Evolutionary conservation across 1,140 invertebrate genomes (phyloP), one percentile per base, ranked within the genome.

Genomic region (Gryon sp.): DNA sequence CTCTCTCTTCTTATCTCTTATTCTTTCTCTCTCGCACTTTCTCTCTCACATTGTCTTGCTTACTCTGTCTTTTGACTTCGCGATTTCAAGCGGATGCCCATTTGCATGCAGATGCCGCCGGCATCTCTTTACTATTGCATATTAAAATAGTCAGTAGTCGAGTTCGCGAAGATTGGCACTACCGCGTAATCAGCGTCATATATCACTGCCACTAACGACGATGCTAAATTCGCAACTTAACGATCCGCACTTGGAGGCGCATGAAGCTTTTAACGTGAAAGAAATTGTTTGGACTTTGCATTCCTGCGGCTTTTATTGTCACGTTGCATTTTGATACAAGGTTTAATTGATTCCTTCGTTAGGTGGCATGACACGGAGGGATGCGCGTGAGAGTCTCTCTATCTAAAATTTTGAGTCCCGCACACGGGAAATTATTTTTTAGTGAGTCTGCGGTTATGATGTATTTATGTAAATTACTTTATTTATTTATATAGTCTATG

Each of bases 41-140:
- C 30, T 36, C 40, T 11, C 20, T 43, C 20, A 2, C 5, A 6
- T 14, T 28, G 7, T 5, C 38, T 11, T 20, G 8, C 1, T 41
- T 2, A 6, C 19, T 26, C 26, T 16, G 28, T 36, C 19, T 52
- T 18, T 48, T 18, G 46, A 0, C 28, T 18, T 60, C 38, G n/a
- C 46, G 12, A 36, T 38, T 40, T 38, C 60, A 55, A 55, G 50
- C 60, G 52, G 53, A 62, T 68, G 50, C 40, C 46, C 43, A 82
- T 82, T 82, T 82, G 50, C 78, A 82, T 82, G 72, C 69, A 81
- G 75, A 79, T 80, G 74, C 55, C 38, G 62, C 9, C 14, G 14
- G 14, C 22, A 16, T 28, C 48, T 19, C 43, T 46, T 45, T 57
- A 53, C 62, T 68, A 76, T 68, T 60, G 30, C 57, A 45, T 43